Evolutionary conservation across 2,888 invertebrate species (phyloP).

Genomic region (Hartigia nigra): DNA sequence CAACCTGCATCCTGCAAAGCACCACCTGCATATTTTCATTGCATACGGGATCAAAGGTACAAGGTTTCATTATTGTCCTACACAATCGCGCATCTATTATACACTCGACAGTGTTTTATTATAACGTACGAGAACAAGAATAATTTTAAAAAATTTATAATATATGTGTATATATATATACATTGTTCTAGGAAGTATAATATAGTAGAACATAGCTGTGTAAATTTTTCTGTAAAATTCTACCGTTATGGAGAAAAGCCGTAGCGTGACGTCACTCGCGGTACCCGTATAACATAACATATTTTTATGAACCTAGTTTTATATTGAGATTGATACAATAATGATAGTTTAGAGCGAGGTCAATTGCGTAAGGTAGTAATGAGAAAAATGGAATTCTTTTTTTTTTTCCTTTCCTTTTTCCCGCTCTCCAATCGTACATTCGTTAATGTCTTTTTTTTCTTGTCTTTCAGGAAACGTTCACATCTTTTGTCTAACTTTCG

Average conservation of each 20-base stretch:
- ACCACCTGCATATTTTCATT: neutral
- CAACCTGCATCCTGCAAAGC: neutral
- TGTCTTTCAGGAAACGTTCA: slow-evolving; percentile 26
- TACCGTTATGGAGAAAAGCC: no score
- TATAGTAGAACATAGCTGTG: neutral
- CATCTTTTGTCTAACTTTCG: slow-evolving; percentile 22
- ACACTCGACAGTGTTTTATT: neutral
- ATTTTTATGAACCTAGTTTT: neutral
- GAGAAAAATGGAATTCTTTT: neutral
- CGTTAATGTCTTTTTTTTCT: slow-evolving; percentile 13
- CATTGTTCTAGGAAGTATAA: neutral
- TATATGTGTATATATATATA: no score
- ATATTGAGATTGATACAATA: neutral
- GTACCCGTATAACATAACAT: neutral
- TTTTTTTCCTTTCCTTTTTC: neutral
- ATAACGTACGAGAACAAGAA: neutral
- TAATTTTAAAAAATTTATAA: neutral
- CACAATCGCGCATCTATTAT: neutral
- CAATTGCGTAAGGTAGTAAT: neutral
- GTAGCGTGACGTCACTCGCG: neutral
- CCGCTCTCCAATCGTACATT: slow-evolving; percentile 2
- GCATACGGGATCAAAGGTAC: neutral
- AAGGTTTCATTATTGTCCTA: neutral
- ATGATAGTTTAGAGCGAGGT: neutral
- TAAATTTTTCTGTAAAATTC: neutral